Conservation (phyloP, 2,113 vertebrate genomes). For the Oceanodroma tethys region DNA sequence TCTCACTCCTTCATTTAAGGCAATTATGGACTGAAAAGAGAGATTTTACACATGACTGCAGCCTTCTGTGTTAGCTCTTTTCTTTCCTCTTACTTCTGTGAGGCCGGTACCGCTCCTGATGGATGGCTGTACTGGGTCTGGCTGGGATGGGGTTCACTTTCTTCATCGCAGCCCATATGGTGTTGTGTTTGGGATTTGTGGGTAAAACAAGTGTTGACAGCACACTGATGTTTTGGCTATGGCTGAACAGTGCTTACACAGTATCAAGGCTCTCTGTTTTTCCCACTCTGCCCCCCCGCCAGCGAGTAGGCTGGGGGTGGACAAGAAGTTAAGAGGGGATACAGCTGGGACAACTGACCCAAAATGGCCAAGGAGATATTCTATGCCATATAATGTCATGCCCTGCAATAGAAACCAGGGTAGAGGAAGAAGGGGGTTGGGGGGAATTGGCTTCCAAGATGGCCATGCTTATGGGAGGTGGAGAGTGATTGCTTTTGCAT, state of each 20-base stretch:
- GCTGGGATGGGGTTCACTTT: neutral
- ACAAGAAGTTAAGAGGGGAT: neutral
- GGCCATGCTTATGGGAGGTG: neutral
- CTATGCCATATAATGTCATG: rapidly evolving
- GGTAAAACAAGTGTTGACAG: neutral
- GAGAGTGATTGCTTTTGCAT: neutral
- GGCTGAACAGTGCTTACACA: neutral
- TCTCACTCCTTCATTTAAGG: neutral
- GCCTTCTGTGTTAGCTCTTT: neutral
- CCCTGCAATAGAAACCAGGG: neutral
- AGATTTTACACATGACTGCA: neutral
- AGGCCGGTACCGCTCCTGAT: neutral
- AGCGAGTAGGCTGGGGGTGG: neutral
- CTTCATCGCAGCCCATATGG: neutral
- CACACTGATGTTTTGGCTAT: neutral
- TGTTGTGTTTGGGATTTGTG: neutral
- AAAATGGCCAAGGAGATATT: neutral
- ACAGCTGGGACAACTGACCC: neutral
- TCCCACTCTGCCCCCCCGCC: neutral
- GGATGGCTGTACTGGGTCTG: neutral
- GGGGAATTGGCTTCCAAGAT: neutral
- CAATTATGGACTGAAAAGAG: neutral
- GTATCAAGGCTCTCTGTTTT: neutral
- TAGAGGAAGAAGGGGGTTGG: neutral
- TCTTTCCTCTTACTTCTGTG: neutral